These are phyloP conservation scores for Caerostris extrusa DNA, from an alignment of 1,140 invertebrate genomes.

Conservation along the genomic window DNA sequence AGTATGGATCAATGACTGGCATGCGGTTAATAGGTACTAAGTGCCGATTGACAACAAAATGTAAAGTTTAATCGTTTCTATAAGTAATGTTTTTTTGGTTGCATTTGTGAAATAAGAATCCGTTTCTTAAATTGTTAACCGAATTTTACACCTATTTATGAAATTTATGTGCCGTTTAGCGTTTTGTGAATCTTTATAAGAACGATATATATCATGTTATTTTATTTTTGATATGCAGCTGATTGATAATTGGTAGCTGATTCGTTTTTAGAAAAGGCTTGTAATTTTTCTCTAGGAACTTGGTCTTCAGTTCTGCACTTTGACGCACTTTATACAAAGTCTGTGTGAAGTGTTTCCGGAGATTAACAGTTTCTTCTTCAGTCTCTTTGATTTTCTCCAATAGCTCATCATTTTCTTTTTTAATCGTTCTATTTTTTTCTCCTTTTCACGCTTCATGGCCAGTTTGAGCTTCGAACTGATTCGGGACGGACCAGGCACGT, in stretches of 20 bases:
- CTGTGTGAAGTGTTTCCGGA: not conserved
- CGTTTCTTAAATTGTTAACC: no score
- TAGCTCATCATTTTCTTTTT: slow-evolving; percentile 26
- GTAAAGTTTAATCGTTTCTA: no score
- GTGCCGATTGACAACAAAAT: no score
- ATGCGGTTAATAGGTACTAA: no score
- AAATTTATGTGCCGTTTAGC: no score
- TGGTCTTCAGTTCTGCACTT: slow-evolving; percentile 27
- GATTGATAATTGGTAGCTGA: not conserved
- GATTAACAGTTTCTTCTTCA: not conserved
- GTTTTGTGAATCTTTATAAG: no score
- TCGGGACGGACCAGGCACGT: not conserved
- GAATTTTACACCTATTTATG: no score
- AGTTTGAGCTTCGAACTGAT: not conserved
- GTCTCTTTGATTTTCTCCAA: not conserved
- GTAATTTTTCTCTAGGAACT: not conserved
- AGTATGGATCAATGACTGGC: no score
- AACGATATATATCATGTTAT: no score
- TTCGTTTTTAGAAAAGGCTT: not conserved
- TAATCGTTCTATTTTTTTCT: slow-evolving; percentile 2
- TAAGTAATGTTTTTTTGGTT: no score
- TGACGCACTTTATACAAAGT: slow-evolving; percentile 33
- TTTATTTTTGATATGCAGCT: not conserved
- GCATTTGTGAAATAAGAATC: no score
- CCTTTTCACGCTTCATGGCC: not conserved